phyloP scores from a whole-genome alignment of 2,797 vertebrate genomes.

The Acomys russatus region DNA sequence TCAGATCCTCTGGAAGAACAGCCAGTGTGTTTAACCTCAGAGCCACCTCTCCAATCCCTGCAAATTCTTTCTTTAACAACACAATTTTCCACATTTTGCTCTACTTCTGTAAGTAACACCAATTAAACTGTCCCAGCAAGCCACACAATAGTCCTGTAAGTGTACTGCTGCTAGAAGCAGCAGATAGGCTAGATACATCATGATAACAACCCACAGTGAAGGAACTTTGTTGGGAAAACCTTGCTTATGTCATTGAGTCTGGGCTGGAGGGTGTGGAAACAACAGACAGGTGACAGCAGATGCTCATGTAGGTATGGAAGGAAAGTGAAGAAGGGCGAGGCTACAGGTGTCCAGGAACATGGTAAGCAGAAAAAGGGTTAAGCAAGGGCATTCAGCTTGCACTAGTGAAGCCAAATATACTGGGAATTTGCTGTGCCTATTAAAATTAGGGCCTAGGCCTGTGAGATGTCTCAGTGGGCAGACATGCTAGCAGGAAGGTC shows the following conservation, averaged over 20 bases:
- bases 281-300: background rate
- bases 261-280: background rate
- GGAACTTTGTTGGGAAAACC: background rate
- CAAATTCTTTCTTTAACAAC: background rate
- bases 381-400: background rate
- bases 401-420: background rate
- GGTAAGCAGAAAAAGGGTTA: background rate
- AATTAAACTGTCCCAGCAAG: background rate
- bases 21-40: background rate
- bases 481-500: background rate
- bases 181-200: background rate
- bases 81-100: background rate
- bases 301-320: background rate
- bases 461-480: background rate
- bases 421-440: background rate
- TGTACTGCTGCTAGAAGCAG: background rate
- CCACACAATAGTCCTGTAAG: background rate
- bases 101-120: background rate
- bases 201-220: background rate
- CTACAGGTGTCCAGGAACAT: background rate
- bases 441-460: background rate
- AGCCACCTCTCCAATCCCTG: background rate
- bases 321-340: background rate
- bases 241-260: background rate
- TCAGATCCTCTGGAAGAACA: background rate